These are phyloP conservation scores for Darevskia mixta DNA, from an alignment of 2,797 vertebrate species.

Conservation along the genomic window DNA sequence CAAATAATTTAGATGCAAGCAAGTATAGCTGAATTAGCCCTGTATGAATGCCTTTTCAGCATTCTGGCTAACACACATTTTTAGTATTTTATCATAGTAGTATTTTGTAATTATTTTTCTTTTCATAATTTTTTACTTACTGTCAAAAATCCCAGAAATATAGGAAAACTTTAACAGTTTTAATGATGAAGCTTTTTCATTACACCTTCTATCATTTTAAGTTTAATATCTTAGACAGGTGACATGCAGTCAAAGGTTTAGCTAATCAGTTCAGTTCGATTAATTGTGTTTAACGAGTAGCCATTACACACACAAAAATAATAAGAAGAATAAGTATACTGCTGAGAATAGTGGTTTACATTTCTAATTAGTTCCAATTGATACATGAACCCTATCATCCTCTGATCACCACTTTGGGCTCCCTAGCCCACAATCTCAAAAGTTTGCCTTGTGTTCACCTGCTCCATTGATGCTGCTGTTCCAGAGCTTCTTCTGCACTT, in stretches of 20 bases:
- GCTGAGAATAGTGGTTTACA: too few species aligned
- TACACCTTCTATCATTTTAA: neutral
- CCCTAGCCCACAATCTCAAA: neutral
- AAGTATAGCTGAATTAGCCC: neutral
- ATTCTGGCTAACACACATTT: too few species aligned
- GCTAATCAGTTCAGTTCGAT: neutral
- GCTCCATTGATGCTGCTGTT: too few species aligned
- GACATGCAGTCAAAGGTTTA: neutral
- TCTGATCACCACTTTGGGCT: neutral
- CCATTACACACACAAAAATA: too few species aligned
- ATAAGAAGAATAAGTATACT: too few species aligned
- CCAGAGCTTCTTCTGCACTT: neutral
- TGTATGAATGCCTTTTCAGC: neutral
- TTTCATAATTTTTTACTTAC: neutral
- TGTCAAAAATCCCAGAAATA: neutral
- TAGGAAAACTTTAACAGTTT: neutral
- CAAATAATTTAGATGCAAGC: neutral
- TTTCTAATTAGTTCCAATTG: neutral
- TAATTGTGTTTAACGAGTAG: too few species aligned
- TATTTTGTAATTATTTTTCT: neutral
- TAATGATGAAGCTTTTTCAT: neutral
- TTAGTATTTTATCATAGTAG: neutral
- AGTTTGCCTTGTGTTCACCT: neutral
- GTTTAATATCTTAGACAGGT: neutral
- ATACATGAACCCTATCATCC: neutral